These are phyloP conservation scores for Hipposideros larvatus DNA, from an alignment of 2,797 vertebrate species.

Conservation along the genomic window DNA sequence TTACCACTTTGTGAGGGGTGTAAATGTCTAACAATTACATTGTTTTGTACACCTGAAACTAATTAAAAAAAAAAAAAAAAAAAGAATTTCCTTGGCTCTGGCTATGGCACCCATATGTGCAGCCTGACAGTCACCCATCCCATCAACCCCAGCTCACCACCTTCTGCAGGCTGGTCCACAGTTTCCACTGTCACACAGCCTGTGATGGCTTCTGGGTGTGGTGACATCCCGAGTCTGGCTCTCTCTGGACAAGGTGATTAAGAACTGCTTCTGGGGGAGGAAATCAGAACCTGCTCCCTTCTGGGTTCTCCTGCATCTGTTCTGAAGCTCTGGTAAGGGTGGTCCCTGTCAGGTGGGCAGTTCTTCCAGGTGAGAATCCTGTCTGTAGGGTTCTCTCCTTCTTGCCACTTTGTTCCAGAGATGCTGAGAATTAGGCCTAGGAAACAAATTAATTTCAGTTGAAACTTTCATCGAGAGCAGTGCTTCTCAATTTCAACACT, in stretches of 20 bases:
- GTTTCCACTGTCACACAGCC: background rate
- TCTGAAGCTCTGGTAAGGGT: background rate
- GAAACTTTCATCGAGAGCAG: background rate
- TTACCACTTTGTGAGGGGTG: no score
- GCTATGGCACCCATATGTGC: background rate
- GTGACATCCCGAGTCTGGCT: background rate
- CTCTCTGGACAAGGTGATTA: background rate
- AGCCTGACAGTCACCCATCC: background rate
- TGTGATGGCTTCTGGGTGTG: background rate
- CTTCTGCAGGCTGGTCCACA: background rate
- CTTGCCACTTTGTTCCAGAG: background rate
- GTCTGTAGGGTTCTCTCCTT: background rate
- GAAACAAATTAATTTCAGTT: constrained; percentile 6
- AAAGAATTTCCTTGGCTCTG: background rate
- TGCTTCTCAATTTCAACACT: background rate
- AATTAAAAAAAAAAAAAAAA: no score
- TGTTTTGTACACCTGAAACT: no score
- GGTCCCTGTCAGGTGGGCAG: background rate
- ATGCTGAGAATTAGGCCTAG: background rate
- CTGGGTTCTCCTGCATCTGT: background rate
- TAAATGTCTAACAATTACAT: no score
- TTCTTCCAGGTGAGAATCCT: background rate
- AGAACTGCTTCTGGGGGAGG: background rate
- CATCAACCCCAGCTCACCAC: background rate
- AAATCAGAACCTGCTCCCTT: background rate